A percentile compares a stretch with the other conserved stretches of the same genome.
These are phyloP conservation scores for Caenorhabditis remanei DNA, from an alignment of 1,140 invertebrate genomes.

Conservation along the genomic window DNA sequence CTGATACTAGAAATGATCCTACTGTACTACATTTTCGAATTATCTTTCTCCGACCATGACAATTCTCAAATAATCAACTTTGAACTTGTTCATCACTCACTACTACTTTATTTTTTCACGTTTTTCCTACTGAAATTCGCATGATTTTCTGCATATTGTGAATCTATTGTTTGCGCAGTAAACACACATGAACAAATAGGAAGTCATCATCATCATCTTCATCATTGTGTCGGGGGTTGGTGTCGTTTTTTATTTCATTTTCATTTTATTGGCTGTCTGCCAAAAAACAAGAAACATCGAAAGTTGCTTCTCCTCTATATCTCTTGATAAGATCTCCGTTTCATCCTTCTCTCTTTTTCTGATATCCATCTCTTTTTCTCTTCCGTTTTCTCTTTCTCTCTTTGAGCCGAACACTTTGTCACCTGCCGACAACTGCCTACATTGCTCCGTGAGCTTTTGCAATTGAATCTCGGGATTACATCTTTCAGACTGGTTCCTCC, in stretches of 20 bases:
- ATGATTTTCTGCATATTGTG: conserved; percentile 29
- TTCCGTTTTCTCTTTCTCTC: conserved; percentile 4
- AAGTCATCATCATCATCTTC: conserved; percentile 17
- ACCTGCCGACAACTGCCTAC: conserved; percentile 31
- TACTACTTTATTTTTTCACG: not conserved
- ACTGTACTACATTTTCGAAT: no score
- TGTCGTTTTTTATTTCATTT: conserved; percentile 14
- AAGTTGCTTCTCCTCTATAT: conserved; percentile 7
- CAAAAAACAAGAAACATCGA: conserved; percentile 32
- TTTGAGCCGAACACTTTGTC: conserved; percentile 47
- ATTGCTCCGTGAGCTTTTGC: not conserved
- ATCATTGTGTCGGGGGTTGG: not conserved
- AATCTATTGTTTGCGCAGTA: conserved; percentile 44
- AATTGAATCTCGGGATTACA: conserved; percentile 24
- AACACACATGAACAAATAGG: conserved; percentile 49
- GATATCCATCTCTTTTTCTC: not conserved
- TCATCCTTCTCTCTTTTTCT: not conserved
- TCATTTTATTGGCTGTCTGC: conserved; percentile 29
- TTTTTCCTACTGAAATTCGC: conserved; percentile 10
- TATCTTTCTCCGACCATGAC: not conserved
- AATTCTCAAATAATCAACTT: not conserved
- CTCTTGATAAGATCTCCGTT: not conserved
- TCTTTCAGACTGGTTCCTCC: conserved; percentile 10
- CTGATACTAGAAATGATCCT: no score
- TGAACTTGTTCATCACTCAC: not conserved